Conservation (phyloP, 2,888 invertebrate genomes). For the Drosophila leonis region DNA sequence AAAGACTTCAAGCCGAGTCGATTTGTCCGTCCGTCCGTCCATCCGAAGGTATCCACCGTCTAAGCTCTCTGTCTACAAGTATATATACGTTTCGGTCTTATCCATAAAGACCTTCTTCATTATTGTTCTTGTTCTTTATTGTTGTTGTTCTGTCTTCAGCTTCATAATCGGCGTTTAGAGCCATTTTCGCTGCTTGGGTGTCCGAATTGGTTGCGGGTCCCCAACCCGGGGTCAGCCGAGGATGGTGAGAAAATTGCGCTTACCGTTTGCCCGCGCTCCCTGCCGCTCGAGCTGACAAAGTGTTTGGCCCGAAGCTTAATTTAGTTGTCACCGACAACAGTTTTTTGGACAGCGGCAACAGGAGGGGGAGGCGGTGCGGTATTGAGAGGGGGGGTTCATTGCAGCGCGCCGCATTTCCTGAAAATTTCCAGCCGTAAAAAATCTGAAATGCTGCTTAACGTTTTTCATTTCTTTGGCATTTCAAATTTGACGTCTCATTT, state of each 20-base stretch:
- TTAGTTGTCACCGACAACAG: conserved; percentile 62
- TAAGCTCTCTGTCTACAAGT: not conserved
- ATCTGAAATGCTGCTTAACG: conserved; percentile 65
- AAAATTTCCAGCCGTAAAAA: conserved; percentile 59
- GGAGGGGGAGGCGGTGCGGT: too few relatives aligned
- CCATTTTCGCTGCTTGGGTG: conserved; percentile 69
- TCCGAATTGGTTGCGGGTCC: conserved; percentile 68
- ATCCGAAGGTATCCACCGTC: not conserved
- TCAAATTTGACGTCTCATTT: conserved; percentile 61
- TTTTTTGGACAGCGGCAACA: not conserved
- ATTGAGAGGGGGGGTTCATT: conserved; percentile 3
- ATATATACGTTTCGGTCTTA: not conserved
- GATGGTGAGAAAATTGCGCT: conserved; percentile 63
- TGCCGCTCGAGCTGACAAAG: conserved; percentile 35
- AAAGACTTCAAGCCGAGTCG: not conserved
- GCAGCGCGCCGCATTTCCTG: conserved; percentile 51
- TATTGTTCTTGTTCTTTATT: conserved; percentile 11
- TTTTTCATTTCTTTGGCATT: conserved; percentile 63
- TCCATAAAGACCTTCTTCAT: not conserved
- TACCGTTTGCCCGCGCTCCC: conserved; percentile 40
- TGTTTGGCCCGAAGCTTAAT: conserved; percentile 44
- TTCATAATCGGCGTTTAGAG: conserved; percentile 71
- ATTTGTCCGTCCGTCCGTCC: not conserved
- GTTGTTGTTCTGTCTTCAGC: conserved; percentile 33
- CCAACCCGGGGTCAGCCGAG: conserved; percentile 40